Evolutionary conservation across 30 jellyfish, hydroid and myxozoan species (phyloP), one percentile per base, ranked within the genome.

Genomic region (Pelagia noctiluca): DNA sequence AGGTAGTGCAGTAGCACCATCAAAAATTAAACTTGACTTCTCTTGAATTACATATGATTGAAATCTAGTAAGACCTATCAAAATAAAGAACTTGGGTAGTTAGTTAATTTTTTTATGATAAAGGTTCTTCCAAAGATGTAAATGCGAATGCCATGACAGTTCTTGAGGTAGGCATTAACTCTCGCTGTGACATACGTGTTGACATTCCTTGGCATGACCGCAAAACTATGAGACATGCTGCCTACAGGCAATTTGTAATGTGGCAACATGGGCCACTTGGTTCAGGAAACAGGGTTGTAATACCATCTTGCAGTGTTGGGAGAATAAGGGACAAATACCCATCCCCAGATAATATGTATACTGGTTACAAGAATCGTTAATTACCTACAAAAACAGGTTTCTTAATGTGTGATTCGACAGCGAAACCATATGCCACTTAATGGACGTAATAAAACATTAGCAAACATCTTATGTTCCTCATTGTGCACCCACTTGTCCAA

Each of bases 191-290:
- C 3, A 60, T 60, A 11, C 73, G 38, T 0, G 38, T 60, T 60
- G 73, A 60, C 19, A 60, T 60, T 21, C 73, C 2, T 60, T 37
- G 3, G 2, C 73, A 24, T 12, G 73, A 60, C 73, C 23, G 73
- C 73, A 60, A 60, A 37, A 21, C 23, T n/a, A 60, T 60, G 73
- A 0, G 73, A 26, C 73, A 60, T 4, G 29, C 73, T 11, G 38
- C 73, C 23, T 13, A 24, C 73, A 0, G 73, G 29, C 73, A 60
- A 26, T 60, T 13, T 60, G 73, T 60, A 1, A 60, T 60, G 38
- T 60, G 73, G 73, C 73, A 60, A 60, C 73, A 60, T 60, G 73
- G 38, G 2, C 73, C 73, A 10, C 33, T 60, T 1, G 73, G 73
- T 21, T 34, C 73, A 60, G 73, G 73, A 60, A 60, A 60, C 29